Percentiles rank a stretch among this genome's conserved stretches.
Conservation (phyloP, 2,888 invertebrate genomes). For the Anticlea derivata region DNA sequence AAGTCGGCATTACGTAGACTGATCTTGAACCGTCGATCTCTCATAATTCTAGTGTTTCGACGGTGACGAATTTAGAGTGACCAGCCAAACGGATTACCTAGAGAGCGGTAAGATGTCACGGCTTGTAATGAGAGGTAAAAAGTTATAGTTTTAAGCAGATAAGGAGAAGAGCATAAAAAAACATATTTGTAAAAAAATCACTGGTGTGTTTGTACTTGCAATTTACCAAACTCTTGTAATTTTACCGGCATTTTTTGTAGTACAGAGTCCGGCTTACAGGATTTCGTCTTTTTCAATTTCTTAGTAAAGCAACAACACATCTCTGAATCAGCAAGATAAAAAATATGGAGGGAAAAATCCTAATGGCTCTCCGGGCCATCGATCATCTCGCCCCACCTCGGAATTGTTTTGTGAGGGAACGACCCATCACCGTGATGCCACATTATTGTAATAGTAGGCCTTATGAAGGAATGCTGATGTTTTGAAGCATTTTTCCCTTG, state of each 20-base stretch:
- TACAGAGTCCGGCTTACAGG: background rate
- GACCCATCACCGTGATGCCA: constrained; percentile 34
- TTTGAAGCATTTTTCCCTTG: constrained; percentile 6
- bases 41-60: no score
- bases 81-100: no score
- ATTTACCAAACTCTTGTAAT: no score
- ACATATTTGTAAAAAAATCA: no score
- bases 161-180: no score
- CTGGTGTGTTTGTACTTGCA: no score
- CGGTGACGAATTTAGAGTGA: no score
- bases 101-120: no score
- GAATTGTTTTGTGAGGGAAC: constrained; percentile 41
- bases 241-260: background rate
- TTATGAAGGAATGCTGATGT: constrained; percentile 24
- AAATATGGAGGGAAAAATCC: constrained; percentile 44
- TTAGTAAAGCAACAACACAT: constrained; percentile 14
- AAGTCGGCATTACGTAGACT: no score
- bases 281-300: background rate
- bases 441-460: constrained; percentile 34
- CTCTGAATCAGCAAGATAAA: constrained; percentile 37
- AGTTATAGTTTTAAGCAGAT: no score
- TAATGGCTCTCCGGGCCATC: constrained; percentile 50
- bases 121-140: no score
- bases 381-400: constrained; percentile 53
- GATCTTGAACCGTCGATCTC: no score